phyloP scores from a whole-genome alignment of 2,888 invertebrate species.

The Bedellia somnulentella region DNA sequence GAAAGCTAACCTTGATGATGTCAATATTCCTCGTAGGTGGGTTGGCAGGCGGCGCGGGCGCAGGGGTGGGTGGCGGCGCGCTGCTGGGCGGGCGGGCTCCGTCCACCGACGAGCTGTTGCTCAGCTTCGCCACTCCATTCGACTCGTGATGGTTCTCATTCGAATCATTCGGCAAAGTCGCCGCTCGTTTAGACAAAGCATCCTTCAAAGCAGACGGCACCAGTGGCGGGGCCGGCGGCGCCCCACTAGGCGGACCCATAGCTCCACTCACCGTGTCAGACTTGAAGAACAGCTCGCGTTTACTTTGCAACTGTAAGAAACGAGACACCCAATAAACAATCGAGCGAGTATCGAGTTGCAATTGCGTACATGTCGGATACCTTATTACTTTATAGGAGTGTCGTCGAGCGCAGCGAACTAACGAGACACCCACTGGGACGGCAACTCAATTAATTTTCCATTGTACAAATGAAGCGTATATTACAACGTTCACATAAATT shows the following conservation, averaged over 20 bases:
- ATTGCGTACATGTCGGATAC: no score
- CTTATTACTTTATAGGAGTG: constrained; percentile 1
- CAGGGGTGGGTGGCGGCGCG: constrained; percentile 44
- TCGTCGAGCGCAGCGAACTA: constrained; percentile 10
- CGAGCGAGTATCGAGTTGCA: constrained; percentile 3
- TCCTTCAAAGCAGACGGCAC: constrained; percentile 55
- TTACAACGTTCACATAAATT: no score
- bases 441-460: constrained; percentile 21
- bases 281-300: constrained; percentile 87
- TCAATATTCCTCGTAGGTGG: constrained; percentile 49
- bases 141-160: constrained; percentile 54
- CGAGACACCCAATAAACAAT: no score
- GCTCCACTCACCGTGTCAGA: constrained; percentile 61
- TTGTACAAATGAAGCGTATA: constrained; percentile 14
- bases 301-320: constrained; percentile 72
- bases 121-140: constrained; percentile 44
- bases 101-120: constrained; percentile 43
- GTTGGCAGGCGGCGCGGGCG: constrained; percentile 43
- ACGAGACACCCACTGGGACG: constrained; percentile 21
- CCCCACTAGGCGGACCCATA: constrained; percentile 47
- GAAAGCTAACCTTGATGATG: constrained; percentile 35
- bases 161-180: constrained; percentile 38
- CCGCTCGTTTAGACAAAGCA: constrained; percentile 44
- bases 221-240: constrained; percentile 17
- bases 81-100: constrained; percentile 33